Conservation (phyloP, 2,113 vertebrate genomes). For the Gambusia affinis region DNA sequence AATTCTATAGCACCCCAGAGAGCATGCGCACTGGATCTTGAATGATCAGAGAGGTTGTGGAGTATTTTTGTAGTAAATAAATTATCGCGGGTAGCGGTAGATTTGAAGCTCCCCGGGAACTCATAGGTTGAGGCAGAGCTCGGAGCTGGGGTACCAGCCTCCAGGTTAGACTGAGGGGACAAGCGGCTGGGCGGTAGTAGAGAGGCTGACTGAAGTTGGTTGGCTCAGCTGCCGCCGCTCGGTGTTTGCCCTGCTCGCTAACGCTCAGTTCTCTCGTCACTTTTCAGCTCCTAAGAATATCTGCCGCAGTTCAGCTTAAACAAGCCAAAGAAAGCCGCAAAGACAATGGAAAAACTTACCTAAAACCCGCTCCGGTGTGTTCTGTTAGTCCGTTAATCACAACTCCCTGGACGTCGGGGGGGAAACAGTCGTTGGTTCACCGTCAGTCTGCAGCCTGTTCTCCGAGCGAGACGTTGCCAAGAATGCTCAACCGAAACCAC, state of each 20-base stretch:
- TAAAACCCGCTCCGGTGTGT: slow-evolving; percentile 1
- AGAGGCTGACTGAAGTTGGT: slow-evolving; percentile 64
- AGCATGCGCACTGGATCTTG: slow-evolving; percentile 71
- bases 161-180: background rate
- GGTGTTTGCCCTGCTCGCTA: slow-evolving; percentile 61
- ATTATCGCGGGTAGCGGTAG: slow-evolving; percentile 18
- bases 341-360: slow-evolving; percentile 50
- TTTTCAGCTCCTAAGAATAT: slow-evolving; percentile 65
- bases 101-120: background rate
- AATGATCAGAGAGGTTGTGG: slow-evolving; percentile 62
- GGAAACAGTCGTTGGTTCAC: slow-evolving; percentile 27
- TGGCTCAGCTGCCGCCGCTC: slow-evolving; percentile 43
- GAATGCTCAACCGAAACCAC: slow-evolving; percentile 82
- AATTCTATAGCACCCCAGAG: slow-evolving; percentile 38
- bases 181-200: slow-evolving; percentile 24
- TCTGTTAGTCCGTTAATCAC: slow-evolving; percentile 55
- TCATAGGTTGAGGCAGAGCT: background rate
- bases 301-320: slow-evolving; percentile 25
- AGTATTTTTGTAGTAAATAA: slow-evolving; percentile 53
- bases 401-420: slow-evolving; percentile 48
- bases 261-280: slow-evolving; percentile 66
- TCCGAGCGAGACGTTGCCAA: slow-evolving; percentile 61
- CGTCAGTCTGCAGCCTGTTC: slow-evolving; percentile 55
- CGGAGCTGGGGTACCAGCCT: background rate
- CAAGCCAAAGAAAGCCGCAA: slow-evolving; percentile 7